Percentiles rank a stretch among this genome's conserved stretches.
phyloP scores from a whole-genome alignment of 2,113 vertebrate genomes.

The Spilogale gracilis region DNA sequence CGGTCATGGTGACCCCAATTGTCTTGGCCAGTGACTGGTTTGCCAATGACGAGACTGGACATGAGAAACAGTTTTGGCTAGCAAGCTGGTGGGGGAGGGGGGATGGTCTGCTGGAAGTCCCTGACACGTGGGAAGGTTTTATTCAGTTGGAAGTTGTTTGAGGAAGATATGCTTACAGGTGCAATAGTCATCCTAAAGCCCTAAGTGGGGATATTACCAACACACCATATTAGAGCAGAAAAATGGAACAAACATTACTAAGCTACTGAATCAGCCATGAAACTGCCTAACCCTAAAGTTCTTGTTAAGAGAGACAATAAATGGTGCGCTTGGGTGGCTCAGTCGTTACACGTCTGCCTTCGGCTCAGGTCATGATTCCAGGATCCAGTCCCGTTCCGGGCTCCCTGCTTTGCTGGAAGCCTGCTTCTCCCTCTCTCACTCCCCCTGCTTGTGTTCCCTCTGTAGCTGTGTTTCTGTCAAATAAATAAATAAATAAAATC shows the following conservation, averaged over 20 bases:
- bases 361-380: too few relatives aligned
- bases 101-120: not conserved
- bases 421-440: too few relatives aligned
- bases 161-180: not conserved
- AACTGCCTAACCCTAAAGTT: not conserved
- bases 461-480: too few relatives aligned
- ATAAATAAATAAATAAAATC: too few relatives aligned
- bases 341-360: too few relatives aligned
- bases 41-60: not conserved
- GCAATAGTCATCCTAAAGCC: not conserved
- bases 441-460: too few relatives aligned
- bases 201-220: not conserved
- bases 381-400: too few relatives aligned
- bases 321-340: not conserved
- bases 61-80: not conserved
- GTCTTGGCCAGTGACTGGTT: not conserved
- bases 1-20: not conserved
- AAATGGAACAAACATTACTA: not conserved
- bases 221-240: not conserved
- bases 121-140: not conserved
- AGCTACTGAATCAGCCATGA: not conserved
- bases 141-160: not conserved
- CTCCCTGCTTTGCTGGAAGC: too few relatives aligned
- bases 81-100: not conserved
- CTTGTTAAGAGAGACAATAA: conserved; percentile 14